A percentile compares a stretch with the other conserved stretches of the same genome.
These are phyloP conservation scores for Otis tarda DNA, from an alignment of 2,113 vertebrate genomes.

Conservation along the genomic window DNA sequence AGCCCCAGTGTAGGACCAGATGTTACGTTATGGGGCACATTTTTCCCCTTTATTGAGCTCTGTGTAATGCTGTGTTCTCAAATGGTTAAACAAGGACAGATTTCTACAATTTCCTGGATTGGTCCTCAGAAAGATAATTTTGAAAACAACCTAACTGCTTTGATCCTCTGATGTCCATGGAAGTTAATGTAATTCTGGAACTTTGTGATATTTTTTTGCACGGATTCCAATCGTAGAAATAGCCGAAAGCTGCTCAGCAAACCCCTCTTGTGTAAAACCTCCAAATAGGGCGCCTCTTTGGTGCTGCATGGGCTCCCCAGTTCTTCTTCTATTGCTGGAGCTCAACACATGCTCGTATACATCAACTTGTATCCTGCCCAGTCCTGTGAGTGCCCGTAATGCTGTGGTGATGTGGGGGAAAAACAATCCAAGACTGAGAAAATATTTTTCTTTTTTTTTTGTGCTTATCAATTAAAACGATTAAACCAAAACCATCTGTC, in stretches of 20 bases:
- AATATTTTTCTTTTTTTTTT: neutral
- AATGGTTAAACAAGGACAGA: slow-evolving; percentile 5
- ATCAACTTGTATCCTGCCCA: neutral
- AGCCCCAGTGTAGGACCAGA: neutral
- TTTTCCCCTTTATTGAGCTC: neutral
- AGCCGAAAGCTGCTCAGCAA: neutral
- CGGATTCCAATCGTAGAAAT: neutral
- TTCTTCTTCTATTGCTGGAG: neutral
- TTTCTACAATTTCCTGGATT: neutral
- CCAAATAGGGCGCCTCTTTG: neutral
- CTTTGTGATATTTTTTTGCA: neutral
- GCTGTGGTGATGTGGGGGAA: neutral
- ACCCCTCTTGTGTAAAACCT: neutral
- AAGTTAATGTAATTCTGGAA: neutral
- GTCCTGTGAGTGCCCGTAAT: neutral
- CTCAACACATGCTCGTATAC: neutral
- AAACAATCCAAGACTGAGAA: neutral
- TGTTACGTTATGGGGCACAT: neutral
- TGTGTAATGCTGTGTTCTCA: neutral
- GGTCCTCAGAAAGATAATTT: neutral
- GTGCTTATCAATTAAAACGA: slow-evolving; percentile 37
- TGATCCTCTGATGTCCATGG: neutral
- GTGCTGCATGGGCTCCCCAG: neutral
- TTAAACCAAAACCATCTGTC: slow-evolving; percentile 56
- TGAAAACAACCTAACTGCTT: neutral